Base-by-base conservation (phyloP, 2,888 invertebrate species). In the Aleiodes testaceus region DNA sequence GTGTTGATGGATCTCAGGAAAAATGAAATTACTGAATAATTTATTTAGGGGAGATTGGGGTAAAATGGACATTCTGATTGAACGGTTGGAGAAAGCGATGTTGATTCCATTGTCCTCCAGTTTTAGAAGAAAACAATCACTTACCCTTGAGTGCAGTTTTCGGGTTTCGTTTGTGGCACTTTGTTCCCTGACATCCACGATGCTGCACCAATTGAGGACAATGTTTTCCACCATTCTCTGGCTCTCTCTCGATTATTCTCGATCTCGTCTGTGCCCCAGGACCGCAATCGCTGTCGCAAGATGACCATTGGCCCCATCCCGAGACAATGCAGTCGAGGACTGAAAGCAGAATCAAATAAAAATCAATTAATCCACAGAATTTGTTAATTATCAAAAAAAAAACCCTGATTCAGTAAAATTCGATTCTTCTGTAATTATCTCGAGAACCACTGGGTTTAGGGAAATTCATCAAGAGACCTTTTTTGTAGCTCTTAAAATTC, bases 281-380 rank as follows among this genome's bases (percentile, higher is more conserved):
- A 12, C 96, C 96, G 83, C 96, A 96, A 71, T 91, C 91, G 5
- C 93, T 92, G 87, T 94, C 94, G 87, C 96, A 96, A 2, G 91
- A 90, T 12, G 94, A 92, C 96, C 96, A 96, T 1, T 92, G 89
- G 12, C 93, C 93, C 96, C 96, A 96, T 47, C 92, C 91, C n/a
- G 94, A 93, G 65, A 95, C 94, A 85, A 93, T 91, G 88, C 96
- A 96, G 88, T 96, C 96, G 77, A 93, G 90, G 74, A 96, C 96
- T 96, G 91, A 5, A 91, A 90, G 75, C 81, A 83, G 76, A 72
- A 65, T 67, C 3, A 44, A 68, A 45, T 3, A 45, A 16, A 22
- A 16, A 68, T 50, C 14, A 12, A 50, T 16, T n/a, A 16, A 50
- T 50, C 5, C 9, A 4, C 20, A 5, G 18, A 50, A 18, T 11